Conservation (phyloP, 2,888 invertebrate species). For the Drosophila hawaiiensis region DNA sequence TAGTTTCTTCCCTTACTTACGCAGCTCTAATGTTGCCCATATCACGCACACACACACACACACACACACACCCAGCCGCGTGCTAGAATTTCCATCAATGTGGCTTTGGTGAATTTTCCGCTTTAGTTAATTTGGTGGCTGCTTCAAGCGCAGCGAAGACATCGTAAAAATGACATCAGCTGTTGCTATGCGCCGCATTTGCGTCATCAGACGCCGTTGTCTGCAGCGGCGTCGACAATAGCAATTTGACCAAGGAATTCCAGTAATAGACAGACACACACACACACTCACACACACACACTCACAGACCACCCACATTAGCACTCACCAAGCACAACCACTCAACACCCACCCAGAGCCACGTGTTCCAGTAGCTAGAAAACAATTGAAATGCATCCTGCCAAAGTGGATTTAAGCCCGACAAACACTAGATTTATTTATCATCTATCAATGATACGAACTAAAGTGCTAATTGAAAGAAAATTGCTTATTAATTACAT, state of each 20-base stretch:
- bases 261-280: conserved; percentile 7
- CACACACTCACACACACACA: not conserved
- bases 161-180: conserved; percentile 50
- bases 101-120: conserved; percentile 67
- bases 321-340: not conserved
- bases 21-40: not conserved
- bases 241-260: conserved; percentile 41
- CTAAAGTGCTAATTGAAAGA: not conserved
- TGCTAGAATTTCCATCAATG: conserved; percentile 72
- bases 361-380: not conserved
- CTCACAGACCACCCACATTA: too few relatives aligned
- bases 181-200: conserved; percentile 59
- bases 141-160: conserved; percentile 29
- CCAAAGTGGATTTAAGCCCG: not conserved
- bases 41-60: not conserved
- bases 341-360: not conserved
- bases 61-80: conserved; percentile 33
- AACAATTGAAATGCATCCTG: conserved; percentile 15
- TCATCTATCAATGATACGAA: not conserved
- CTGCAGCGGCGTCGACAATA: conserved; percentile 22
- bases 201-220: conserved; percentile 58
- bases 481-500: not conserved
- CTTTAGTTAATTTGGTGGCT: conserved; percentile 60
- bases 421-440: not conserved
- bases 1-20: not conserved